These are phyloP conservation scores for Paramormyrops kingsleyae DNA, from an alignment of 2,113 vertebrate genomes.

Conservation along the genomic window DNA sequence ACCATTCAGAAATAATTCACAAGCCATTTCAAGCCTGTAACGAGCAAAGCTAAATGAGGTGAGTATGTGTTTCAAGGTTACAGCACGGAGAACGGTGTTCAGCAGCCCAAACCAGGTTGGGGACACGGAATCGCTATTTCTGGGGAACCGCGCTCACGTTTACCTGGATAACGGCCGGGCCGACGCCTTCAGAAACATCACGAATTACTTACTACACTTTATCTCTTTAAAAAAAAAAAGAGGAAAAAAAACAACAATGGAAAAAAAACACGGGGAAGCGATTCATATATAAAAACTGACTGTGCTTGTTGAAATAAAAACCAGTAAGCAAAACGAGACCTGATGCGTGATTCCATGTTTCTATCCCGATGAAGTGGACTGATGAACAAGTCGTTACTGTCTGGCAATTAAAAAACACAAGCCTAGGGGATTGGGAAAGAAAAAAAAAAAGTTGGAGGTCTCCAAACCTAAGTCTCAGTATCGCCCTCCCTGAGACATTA, in stretches of 20 bases:
- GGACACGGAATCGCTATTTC: conserved; percentile 83
- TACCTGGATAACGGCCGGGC: conserved; percentile 90
- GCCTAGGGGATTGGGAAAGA: conserved; percentile 62
- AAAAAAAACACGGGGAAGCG: conserved; percentile 90
- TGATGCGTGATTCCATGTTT: conserved; percentile 71
- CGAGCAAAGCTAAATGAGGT: conserved; percentile 62
- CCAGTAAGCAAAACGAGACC: conserved; percentile 73
- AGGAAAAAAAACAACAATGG: conserved; percentile 57
- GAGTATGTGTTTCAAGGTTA: conserved; percentile 46
- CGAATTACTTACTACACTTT: conserved; percentile 94
- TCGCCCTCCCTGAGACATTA: conserved; percentile 97
- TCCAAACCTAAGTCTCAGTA: conserved; percentile 98
- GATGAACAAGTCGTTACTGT: conserved; percentile 78
- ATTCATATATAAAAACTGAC: conserved; percentile 81
- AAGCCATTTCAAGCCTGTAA: conserved; percentile 78
- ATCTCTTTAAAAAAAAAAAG: conserved; percentile 82
- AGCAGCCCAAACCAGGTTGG: conserved; percentile 95
- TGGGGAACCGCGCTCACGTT: conserved; percentile 83
- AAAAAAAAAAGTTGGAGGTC: conserved; percentile 90
- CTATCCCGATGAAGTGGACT: conserved; percentile 58
- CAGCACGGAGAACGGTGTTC: conserved; percentile 64
- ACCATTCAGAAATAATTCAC: conserved; percentile 79
- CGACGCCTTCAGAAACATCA: conserved; percentile 97
- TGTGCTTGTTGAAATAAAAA: conserved; percentile 49
- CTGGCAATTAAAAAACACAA: conserved; percentile 82